These are phyloP conservation scores for Brachirus orientalis DNA, from an alignment of 2,113 vertebrate genomes.

Conservation along the genomic window DNA sequence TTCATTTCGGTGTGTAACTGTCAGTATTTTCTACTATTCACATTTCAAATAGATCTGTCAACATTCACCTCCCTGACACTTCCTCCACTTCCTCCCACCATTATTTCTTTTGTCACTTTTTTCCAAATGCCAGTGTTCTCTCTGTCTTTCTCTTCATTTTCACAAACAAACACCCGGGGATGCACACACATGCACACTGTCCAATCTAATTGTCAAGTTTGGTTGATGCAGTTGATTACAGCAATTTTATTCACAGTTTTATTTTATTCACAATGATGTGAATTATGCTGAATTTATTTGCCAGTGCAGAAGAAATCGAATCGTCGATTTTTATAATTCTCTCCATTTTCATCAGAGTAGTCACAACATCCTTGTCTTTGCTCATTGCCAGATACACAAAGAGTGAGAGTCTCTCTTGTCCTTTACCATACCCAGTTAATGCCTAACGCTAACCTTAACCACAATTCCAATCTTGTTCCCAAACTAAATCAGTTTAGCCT, in stretches of 20 bases:
- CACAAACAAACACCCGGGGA: neutral
- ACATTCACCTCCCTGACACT: conserved; percentile 24
- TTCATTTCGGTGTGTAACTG: conserved; percentile 8
- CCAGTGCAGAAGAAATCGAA: conserved; percentile 29
- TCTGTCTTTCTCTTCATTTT: conserved; percentile 8
- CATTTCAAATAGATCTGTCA: conserved; percentile 13
- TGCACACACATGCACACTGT: neutral
- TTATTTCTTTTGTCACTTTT: conserved; percentile 8
- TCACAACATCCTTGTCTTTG: conserved; percentile 1
- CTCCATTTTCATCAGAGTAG: conserved; percentile 42
- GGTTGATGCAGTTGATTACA: conserved; percentile 56
- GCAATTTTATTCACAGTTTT: conserved; percentile 49
- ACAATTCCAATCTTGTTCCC: too few species aligned
- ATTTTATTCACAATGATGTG: conserved; percentile 50
- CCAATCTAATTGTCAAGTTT: conserved; percentile 39
- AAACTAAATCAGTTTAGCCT: too few species aligned
- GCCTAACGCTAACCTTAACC: neutral
- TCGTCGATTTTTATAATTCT: conserved; percentile 38
- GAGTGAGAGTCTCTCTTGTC: too few species aligned
- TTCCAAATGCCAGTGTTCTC: conserved; percentile 36
- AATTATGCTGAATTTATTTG: too few species aligned
- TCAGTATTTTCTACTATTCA: conserved; percentile 13
- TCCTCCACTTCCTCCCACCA: neutral
- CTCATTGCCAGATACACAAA: conserved; percentile 1
- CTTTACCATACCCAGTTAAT: too few species aligned